Evolutionary conservation across 92 coral and sea anemone genomes (phyloP).

Genomic region (Porites lobata): DNA sequence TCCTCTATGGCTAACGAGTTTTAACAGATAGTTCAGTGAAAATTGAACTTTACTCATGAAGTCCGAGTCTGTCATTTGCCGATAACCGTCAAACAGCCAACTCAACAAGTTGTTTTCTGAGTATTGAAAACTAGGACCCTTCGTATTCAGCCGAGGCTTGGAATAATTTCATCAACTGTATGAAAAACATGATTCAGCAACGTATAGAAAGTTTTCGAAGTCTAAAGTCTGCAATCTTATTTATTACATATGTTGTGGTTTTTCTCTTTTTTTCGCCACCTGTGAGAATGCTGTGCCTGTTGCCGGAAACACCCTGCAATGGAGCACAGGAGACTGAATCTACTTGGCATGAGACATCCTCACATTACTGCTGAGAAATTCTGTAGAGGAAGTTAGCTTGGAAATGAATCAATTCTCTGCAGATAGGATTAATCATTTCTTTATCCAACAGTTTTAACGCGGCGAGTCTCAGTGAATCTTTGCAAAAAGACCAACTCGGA

Average conservation of each 20-base stretch:
- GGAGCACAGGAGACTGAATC: conserved; percentile 12
- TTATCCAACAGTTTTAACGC: conserved; percentile 31
- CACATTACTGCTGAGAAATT: conserved; percentile 17
- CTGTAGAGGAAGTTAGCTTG: not conserved
- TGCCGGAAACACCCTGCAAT: conserved; percentile 44
- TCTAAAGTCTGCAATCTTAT: not conserved
- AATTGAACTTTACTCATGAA: too few relatives aligned
- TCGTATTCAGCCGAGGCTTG: too few relatives aligned
- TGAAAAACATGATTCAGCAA: too few relatives aligned
- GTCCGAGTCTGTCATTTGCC: too few relatives aligned
- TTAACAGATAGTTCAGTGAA: too few relatives aligned
- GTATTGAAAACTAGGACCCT: too few relatives aligned
- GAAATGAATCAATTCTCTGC: conserved; percentile 18
- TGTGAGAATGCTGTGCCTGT: conserved; percentile 4
- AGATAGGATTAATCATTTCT: conserved; percentile 26
- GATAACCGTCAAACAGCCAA: too few relatives aligned
- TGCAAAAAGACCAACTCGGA: conserved; percentile 27
- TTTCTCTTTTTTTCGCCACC: not conserved
- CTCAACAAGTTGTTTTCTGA: too few relatives aligned
- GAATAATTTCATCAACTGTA: too few relatives aligned
- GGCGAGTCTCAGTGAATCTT: conserved; percentile 10
- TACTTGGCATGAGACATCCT: conserved; percentile 34
- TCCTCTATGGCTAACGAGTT: too few relatives aligned
- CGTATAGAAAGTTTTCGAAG: too few relatives aligned
- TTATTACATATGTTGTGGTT: not conserved